Evolutionary conservation across 37 sponge, comb jelly and placozoan species (phyloP).

Genomic region (Diacarnus erythraeanus): DNA sequence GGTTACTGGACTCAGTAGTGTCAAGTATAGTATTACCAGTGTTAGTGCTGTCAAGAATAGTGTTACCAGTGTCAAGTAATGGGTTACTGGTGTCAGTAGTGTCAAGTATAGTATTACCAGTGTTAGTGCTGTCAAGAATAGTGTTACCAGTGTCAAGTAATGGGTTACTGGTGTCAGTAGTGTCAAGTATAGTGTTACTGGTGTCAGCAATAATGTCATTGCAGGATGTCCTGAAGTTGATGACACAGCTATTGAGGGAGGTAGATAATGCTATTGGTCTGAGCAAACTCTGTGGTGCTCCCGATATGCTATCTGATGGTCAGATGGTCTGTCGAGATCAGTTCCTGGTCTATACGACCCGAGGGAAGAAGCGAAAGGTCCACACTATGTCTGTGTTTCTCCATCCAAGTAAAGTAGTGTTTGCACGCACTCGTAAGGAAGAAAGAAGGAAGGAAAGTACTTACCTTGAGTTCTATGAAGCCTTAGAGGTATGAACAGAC

Average conservation of each 20-base stretch:
- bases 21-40: too few relatives aligned
- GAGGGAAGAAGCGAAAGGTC: conserved; percentile 10
- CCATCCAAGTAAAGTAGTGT: conserved; percentile 20
- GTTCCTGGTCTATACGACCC: conserved; percentile 39
- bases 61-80: too few relatives aligned
- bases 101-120: too few relatives aligned
- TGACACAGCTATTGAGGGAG: background rate
- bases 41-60: too few relatives aligned
- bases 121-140: too few relatives aligned
- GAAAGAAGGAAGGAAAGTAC: background rate
- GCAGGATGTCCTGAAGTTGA: conserved; percentile 26
- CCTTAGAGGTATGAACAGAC: conserved; percentile 19
- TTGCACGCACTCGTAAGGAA: background rate
- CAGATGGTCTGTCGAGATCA: conserved; percentile 25
- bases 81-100: too few relatives aligned
- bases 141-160: too few relatives aligned
- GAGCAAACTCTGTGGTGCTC: conserved; percentile 17
- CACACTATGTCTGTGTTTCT: conserved; percentile 21
- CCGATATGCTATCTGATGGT: conserved; percentile 1
- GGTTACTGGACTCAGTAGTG: too few relatives aligned
- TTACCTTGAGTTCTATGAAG: conserved; percentile 9
- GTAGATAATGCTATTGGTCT: conserved; percentile 23
- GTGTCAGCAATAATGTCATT: too few relatives aligned
- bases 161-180: too few relatives aligned
- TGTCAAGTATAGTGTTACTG: background rate